Evolutionary conservation across 2,888 invertebrate genomes (phyloP).

Genomic region (Brachylomia viminalis): DNA sequence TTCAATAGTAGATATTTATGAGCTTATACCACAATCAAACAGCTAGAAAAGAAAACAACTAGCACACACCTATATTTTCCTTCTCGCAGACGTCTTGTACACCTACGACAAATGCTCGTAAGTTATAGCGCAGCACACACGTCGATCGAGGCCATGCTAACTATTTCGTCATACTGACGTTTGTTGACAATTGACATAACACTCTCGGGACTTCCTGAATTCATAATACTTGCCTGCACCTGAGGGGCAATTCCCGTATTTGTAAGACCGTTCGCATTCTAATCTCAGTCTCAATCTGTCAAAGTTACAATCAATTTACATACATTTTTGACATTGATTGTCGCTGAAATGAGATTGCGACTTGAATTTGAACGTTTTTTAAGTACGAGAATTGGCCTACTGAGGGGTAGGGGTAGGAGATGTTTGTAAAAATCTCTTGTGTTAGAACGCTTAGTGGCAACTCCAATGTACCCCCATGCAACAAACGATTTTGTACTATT

Average conservation of each 20-base stretch:
- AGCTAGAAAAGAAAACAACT: slow-evolving; percentile 14
- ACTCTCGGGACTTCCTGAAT: slow-evolving; percentile 73
- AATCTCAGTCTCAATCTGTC: no score
- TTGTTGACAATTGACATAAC: slow-evolving; percentile 74
- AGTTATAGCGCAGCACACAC: slow-evolving; percentile 67
- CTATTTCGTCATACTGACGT: slow-evolving; percentile 74
- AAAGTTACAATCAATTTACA: no score
- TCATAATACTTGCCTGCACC: slow-evolving; percentile 43
- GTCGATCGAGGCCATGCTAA: slow-evolving; percentile 78
- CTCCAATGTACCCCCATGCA: no score
- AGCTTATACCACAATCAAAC: slow-evolving; percentile 4
- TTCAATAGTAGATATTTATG: not conserved
- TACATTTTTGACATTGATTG: no score
- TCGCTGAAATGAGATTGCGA: no score
- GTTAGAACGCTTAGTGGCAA: not conserved
- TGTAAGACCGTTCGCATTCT: no score
- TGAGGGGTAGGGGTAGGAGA: not conserved
- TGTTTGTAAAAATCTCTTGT: not conserved
- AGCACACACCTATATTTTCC: slow-evolving; percentile 39
- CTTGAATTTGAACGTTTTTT: no score
- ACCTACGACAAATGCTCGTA: slow-evolving; percentile 44
- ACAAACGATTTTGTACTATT: no score
- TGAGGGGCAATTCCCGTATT: no score
- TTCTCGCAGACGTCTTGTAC: slow-evolving; percentile 25
- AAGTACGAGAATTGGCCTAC: no score